Conservation (phyloP, 2,113 vertebrate genomes). For the Rhipidura dahli region DNA sequence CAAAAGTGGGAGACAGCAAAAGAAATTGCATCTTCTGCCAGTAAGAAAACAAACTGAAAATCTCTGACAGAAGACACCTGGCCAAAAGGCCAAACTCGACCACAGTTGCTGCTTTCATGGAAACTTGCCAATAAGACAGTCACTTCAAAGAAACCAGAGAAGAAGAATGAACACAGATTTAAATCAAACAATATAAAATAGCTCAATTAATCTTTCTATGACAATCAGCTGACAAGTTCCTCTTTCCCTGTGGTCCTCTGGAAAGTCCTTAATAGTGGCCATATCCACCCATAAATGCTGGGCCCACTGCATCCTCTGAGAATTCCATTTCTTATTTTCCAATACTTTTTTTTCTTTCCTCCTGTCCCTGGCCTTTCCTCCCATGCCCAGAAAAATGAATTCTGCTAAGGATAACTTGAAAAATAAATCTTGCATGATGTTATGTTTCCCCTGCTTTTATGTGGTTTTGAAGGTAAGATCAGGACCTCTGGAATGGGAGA, state of each 20-base stretch:
- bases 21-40: neutral
- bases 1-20: neutral
- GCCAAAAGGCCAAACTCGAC: accelerated
- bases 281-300: neutral
- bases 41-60: neutral
- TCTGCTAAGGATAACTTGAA: neutral
- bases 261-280: neutral
- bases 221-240: neutral
- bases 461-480: neutral
- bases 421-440: neutral
- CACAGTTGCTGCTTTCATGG: neutral
- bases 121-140: neutral
- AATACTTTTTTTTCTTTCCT: neutral
- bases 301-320: neutral
- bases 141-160: neutral
- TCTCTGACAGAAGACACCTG: neutral
- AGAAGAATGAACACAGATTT: neutral
- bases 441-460: neutral
- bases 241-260: accelerated
- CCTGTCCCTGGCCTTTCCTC: accelerated
- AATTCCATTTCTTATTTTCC: neutral
- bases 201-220: neutral
- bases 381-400: neutral
- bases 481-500: neutral
- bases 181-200: neutral